Evolutionary conservation across 2,888 invertebrate genomes (phyloP).

Genomic region (Drosophila subquinaria): DNA sequence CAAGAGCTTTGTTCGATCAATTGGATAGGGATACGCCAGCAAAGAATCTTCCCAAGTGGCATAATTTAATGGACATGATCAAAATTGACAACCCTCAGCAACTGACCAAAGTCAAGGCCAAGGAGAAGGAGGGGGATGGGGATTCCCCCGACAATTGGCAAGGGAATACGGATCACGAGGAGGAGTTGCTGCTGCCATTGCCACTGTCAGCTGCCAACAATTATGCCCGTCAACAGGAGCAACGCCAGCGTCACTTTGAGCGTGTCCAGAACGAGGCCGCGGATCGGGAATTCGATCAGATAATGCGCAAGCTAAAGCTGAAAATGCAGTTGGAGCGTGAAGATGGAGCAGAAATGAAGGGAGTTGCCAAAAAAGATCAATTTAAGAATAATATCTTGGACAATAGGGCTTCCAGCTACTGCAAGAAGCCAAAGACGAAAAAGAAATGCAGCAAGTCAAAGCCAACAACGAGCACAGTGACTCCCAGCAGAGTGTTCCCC

Average conservation of each 20-base stretch:
- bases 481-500: background rate
- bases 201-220: background rate
- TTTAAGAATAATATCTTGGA: background rate
- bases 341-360: background rate
- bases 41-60: background rate
- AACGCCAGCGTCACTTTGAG: conserved; percentile 22
- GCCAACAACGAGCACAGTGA: background rate
- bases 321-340: conserved; percentile 10
- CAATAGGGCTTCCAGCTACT: background rate
- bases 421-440: background rate
- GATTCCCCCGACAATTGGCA: background rate
- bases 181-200: background rate
- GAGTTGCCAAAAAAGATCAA: background rate
- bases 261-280: conserved; percentile 24
- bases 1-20: conserved; percentile 20
- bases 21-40: conserved; percentile 16
- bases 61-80: background rate
- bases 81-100: background rate
- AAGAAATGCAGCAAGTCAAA: background rate
- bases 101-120: background rate
- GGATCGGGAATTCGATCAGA: conserved; percentile 37
- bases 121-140: background rate
- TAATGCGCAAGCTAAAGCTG: conserved; percentile 17
- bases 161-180: background rate
- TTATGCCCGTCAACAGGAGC: background rate